phyloP scores from a whole-genome alignment of 2,113 vertebrate genomes.

The Lethenteron reissneri region DNA sequence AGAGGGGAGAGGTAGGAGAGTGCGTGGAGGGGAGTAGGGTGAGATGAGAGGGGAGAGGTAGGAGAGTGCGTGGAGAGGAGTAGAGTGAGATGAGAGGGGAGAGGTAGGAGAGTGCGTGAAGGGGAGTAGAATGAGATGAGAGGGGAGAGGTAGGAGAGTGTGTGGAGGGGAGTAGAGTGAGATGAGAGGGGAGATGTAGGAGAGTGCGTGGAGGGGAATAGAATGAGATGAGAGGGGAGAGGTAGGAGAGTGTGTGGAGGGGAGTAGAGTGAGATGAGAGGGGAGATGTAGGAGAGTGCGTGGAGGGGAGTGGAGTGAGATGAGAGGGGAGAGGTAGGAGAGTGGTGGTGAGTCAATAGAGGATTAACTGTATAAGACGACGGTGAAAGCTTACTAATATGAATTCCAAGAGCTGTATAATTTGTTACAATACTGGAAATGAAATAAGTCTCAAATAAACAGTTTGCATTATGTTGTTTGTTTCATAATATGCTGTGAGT shows the following conservation, averaged over 20 bases:
- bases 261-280: not conserved
- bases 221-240: not conserved
- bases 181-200: not conserved
- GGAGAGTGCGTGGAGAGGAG: not conserved
- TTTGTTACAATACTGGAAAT: too few relatives aligned
- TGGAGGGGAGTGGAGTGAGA: not conserved
- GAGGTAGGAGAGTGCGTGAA: not conserved
- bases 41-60: not conserved
- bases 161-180: not conserved
- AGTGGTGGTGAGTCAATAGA: not conserved
- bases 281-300: not conserved
- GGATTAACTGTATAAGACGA: too few relatives aligned
- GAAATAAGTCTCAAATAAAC: too few relatives aligned
- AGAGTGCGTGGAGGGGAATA: not conserved
- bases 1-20: not conserved
- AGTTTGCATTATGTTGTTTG: too few relatives aligned
- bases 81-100: not conserved
- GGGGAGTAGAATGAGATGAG: not conserved
- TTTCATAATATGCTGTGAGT: too few relatives aligned
- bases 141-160: not conserved
- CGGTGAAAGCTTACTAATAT: too few relatives aligned
- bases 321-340: not conserved
- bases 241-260: not conserved
- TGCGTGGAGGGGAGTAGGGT: not conserved
- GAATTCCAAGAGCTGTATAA: too few relatives aligned